Evolutionary conservation across 2,797 vertebrate species (phyloP).

Genomic region (Enteromius trimaculatus): DNA sequence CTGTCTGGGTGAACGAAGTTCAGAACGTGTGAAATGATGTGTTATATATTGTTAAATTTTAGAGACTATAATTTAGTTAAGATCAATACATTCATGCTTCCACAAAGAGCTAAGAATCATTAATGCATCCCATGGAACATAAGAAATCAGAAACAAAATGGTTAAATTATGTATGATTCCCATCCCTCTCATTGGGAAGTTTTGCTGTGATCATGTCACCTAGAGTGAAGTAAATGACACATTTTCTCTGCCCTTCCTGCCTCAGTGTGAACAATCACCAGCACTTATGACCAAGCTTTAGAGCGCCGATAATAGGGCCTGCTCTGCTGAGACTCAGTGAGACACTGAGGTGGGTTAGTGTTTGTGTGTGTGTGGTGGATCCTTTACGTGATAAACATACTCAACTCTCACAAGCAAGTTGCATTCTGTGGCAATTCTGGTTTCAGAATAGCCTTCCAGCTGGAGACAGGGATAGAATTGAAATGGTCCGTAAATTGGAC

Average conservation of each 20-base stretch:
- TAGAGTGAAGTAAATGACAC: constrained; percentile 65
- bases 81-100: not conserved
- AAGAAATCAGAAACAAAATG: not conserved
- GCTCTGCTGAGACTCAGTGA: constrained; percentile 62
- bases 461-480: constrained; percentile 46
- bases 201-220: not conserved
- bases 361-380: constrained; percentile 34
- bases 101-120: not conserved
- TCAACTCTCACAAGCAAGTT: constrained; percentile 18
- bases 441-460: constrained; percentile 48
- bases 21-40: too few relatives aligned
- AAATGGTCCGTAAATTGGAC: constrained; percentile 47
- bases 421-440: constrained; percentile 28
- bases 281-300: constrained; percentile 70
- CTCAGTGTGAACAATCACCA: constrained; percentile 73
- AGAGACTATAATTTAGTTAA: not conserved
- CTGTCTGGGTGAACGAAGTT: too few relatives aligned
- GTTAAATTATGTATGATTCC: not conserved
- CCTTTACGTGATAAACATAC: constrained; percentile 61
- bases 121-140: not conserved
- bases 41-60: not conserved
- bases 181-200: not conserved
- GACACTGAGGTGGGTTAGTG: constrained; percentile 34
- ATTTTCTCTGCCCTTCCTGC: constrained; percentile 63
- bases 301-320: constrained; percentile 68